A percentile compares a stretch with the other conserved stretches of the same genome.
Evolutionary conservation across 2,888 invertebrate species (phyloP).

Genomic region (Dasysyrphus tricinctus): DNA sequence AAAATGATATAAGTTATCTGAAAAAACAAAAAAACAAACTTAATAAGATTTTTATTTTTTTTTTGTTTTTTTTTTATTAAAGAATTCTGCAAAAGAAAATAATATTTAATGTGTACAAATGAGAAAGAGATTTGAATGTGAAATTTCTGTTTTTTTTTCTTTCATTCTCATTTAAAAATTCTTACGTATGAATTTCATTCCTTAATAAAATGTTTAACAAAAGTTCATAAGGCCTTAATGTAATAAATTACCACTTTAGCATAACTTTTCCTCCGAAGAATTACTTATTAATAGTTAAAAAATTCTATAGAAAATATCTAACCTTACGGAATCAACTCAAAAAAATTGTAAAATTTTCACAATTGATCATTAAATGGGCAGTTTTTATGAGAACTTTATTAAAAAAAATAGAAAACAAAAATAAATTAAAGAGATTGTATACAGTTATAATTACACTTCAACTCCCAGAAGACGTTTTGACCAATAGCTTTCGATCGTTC

Average conservation of each 20-base stretch:
- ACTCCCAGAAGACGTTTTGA: too few relatives aligned
- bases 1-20: not conserved
- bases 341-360: not conserved
- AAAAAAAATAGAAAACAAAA: too few relatives aligned
- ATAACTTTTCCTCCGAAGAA: slow-evolving; percentile 37
- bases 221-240: slow-evolving; percentile 47
- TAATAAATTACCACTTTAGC: slow-evolving; percentile 53
- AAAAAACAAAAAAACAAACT: not conserved
- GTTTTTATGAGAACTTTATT: not conserved
- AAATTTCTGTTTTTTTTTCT: not conserved
- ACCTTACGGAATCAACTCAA: not conserved
- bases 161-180: not conserved
- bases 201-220: slow-evolving; percentile 10
- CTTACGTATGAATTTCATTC: not conserved
- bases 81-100: not conserved
- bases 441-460: too few relatives aligned
- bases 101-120: slow-evolving; percentile 12
- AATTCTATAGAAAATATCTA: not conserved
- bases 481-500: too few relatives aligned
- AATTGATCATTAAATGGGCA: not conserved
- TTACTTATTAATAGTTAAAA: not conserved
- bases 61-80: too few relatives aligned
- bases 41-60: not conserved
- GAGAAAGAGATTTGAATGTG: not conserved
- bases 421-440: too few relatives aligned